These are phyloP conservation scores for Aphelenchoides besseyi DNA, from an alignment of 1,140 invertebrate species.

Conservation along the genomic window DNA sequence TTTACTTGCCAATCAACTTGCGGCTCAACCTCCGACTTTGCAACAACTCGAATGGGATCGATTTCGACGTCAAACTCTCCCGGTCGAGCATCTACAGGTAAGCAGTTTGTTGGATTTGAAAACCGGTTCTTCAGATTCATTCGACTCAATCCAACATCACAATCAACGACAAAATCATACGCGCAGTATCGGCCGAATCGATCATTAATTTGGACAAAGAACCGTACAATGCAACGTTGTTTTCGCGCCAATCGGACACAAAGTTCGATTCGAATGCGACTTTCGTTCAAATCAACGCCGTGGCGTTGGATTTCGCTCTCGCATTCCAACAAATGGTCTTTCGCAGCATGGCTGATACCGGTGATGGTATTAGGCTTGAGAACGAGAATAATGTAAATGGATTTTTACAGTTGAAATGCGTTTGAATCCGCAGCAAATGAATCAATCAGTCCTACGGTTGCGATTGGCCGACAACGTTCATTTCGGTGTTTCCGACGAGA, in stretches of 20 bases:
- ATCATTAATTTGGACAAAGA: background rate
- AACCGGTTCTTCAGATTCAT: background rate
- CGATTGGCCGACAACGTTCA: slow-evolving; percentile 8
- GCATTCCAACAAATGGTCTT: slow-evolving; percentile 4
- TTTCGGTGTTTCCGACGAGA: background rate
- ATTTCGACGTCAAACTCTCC: background rate
- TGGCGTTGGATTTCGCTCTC: background rate
- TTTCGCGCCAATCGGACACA: slow-evolving; percentile 3
- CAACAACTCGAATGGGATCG: background rate
- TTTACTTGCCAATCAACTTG: background rate
- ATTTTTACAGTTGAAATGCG: slow-evolving; percentile 1
- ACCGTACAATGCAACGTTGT: slow-evolving; percentile 10
- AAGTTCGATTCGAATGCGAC: slow-evolving; percentile 9
- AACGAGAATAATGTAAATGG: background rate
- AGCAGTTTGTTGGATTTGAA: background rate
- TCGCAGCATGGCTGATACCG: background rate
- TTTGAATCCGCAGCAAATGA: background rate
- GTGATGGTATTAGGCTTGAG: background rate
- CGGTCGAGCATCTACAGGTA: slow-evolving; percentile 11
- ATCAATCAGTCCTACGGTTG: slow-evolving; percentile 4
- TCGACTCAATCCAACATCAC: slow-evolving; percentile 15
- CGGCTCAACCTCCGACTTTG: background rate
- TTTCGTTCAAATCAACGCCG: slow-evolving; percentile 5
- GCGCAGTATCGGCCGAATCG: slow-evolving; percentile 1
- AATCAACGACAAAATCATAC: background rate